Conservation (phyloP, 1,140 invertebrate species). For the Paraescarpia echinospica region DNA sequence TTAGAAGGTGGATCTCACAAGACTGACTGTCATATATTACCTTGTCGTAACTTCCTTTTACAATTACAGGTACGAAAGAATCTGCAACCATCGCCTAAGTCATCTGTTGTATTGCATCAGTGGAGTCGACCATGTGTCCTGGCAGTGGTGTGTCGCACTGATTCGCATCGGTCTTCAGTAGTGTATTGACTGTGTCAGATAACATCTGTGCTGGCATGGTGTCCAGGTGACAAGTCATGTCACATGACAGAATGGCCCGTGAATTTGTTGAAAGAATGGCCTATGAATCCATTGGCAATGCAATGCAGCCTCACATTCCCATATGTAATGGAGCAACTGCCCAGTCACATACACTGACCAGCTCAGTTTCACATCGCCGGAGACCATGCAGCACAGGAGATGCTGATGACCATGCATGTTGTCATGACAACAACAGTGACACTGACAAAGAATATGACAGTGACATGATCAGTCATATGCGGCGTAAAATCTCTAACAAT, state of each 20-base stretch:
- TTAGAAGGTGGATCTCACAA: too few relatives aligned
- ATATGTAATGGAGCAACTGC: neutral
- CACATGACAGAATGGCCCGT: conserved; percentile 4
- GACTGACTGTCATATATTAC: neutral
- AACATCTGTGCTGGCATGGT: neutral
- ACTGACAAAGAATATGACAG: neutral
- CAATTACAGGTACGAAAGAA: neutral
- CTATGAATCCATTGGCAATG: conserved; percentile 5
- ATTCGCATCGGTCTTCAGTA: neutral
- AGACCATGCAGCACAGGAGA: neutral
- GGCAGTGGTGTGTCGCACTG: neutral
- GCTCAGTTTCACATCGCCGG: neutral
- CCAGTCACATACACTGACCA: neutral
- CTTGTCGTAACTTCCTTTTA: neutral
- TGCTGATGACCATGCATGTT: neutral
- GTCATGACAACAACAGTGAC: neutral
- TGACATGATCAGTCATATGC: neutral
- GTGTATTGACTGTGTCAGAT: neutral
- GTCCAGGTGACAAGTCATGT: neutral
- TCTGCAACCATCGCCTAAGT: neutral
- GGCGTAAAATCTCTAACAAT: conserved; percentile 11
- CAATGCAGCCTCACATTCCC: neutral
- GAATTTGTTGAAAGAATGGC: conserved; percentile 11
- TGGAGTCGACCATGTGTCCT: neutral
- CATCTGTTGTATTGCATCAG: neutral